Conservation (phyloP, 1,140 invertebrate genomes). For the Aricia agestis region DNA sequence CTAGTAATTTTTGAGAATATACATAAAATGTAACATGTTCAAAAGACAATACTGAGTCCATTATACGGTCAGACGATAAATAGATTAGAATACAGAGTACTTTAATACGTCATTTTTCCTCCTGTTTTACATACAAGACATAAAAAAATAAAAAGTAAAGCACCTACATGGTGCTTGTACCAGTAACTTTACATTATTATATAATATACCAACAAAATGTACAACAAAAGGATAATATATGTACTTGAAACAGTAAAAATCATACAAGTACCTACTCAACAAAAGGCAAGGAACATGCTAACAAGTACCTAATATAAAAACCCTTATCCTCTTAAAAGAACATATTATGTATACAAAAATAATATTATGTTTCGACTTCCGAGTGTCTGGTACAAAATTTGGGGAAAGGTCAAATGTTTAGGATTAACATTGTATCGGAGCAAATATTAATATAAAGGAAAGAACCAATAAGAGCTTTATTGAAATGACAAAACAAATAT, state of each 20-base stretch:
- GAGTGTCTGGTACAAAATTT: neutral
- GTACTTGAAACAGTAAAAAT: no score
- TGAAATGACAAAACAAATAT: conserved; percentile 14
- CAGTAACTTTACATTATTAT: no score
- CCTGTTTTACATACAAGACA: no score
- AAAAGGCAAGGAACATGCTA: neutral
- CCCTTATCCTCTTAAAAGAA: neutral
- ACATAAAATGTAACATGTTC: no score
- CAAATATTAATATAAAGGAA: conserved; percentile 15
- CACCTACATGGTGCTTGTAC: no score
- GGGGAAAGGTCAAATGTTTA: neutral
- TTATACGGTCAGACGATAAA: no score
- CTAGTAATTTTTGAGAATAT: no score
- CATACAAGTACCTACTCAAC: neutral
- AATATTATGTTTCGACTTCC: neutral
- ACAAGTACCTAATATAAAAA: conserved; percentile 1
- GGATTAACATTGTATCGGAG: neutral
- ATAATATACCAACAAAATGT: neutral
- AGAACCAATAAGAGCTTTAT: conserved; percentile 1
- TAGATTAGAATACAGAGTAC: no score
- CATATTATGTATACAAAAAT: conserved; percentile 1
- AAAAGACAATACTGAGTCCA: no score
- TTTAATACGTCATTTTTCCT: no score
- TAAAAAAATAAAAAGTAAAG: no score
- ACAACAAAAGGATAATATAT: neutral